Percentiles rank a stretch among this genome's conserved stretches.
These are phyloP conservation scores for Harpegnathos saltator DNA, from an alignment of 1,140 invertebrate genomes.

Conservation along the genomic window DNA sequence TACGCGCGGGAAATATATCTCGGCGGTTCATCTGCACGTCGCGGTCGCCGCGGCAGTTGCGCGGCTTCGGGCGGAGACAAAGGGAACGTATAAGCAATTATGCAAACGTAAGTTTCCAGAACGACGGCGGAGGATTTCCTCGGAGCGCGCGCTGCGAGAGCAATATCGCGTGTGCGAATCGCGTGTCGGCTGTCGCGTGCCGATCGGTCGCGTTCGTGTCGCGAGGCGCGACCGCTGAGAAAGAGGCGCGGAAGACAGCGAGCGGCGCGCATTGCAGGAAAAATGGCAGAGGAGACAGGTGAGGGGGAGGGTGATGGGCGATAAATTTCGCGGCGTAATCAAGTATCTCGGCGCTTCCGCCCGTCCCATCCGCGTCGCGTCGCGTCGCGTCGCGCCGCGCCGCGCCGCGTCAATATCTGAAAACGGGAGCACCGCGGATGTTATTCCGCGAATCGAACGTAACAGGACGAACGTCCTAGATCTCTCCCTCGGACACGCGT, in stretches of 20 bases:
- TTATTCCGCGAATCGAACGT: background rate
- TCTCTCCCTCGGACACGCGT: background rate
- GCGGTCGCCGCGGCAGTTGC: background rate
- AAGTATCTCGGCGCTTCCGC: background rate
- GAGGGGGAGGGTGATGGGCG: no score
- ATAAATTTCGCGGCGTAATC: background rate
- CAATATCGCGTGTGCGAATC: background rate
- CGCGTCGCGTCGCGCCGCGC: background rate
- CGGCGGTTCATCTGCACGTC: background rate
- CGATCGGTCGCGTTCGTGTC: slow-evolving; percentile 12
- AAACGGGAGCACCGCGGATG: background rate
- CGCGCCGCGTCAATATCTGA: background rate
- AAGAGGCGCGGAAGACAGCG: background rate
- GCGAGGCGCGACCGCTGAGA: background rate
- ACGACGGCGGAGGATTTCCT: background rate
- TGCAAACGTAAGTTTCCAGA: slow-evolving; percentile 1
- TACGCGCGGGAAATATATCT: background rate
- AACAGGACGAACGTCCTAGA: slow-evolving; percentile 22
- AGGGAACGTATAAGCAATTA: slow-evolving; percentile 11
- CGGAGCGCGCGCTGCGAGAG: background rate
- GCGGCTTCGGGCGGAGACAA: background rate
- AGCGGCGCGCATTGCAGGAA: background rate
- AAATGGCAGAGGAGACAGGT: no score
- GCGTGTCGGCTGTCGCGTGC: slow-evolving; percentile 26
- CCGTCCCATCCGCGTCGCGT: background rate